A percentile compares a stretch with the other conserved stretches of the same genome.
These are phyloP conservation scores for Vollenhovia emeryi DNA, from an alignment of 1,140 invertebrate species.

Conservation along the genomic window DNA sequence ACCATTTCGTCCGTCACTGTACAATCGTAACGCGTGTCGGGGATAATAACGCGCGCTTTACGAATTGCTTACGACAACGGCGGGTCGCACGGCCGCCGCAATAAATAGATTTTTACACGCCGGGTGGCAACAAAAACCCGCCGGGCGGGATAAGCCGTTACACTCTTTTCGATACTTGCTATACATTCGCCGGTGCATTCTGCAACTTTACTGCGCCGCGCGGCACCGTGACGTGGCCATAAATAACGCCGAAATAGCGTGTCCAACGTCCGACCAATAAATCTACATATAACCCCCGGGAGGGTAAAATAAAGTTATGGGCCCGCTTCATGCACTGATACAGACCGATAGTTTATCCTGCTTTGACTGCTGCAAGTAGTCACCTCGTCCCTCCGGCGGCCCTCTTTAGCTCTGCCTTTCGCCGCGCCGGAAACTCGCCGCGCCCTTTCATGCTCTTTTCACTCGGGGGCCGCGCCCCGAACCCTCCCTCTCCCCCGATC, in stretches of 20 bases:
- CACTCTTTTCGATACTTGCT: constrained; percentile 43
- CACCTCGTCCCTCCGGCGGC: constrained; percentile 44
- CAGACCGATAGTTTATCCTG: constrained; percentile 76
- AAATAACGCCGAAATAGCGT: constrained; percentile 79
- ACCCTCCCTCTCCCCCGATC: too few species aligned
- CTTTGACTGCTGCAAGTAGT: constrained; percentile 73
- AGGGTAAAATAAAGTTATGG: constrained; percentile 82
- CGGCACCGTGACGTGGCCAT: constrained; percentile 68
- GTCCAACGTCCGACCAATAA: constrained; percentile 78
- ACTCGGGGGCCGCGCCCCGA: constrained; percentile 9
- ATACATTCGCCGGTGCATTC: constrained; percentile 22
- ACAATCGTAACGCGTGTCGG: too few species aligned
- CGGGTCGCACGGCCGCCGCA: neutral
- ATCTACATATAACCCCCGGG: constrained; percentile 76
- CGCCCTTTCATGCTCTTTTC: constrained; percentile 50
- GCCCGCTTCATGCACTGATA: constrained; percentile 77
- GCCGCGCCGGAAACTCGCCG: constrained; percentile 39
- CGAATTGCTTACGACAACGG: neutral
- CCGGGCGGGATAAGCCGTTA: constrained; percentile 34
- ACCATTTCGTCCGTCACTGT: too few species aligned
- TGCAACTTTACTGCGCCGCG: constrained; percentile 69
- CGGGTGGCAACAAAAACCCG: constrained; percentile 44
- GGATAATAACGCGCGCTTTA: neutral
- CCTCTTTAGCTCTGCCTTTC: constrained; percentile 51
- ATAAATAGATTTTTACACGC: constrained; percentile 45